Evolutionary conservation across 2,888 invertebrate genomes (phyloP), one percentile per base, ranked within the genome.

Genomic region (Tinea pellionella): DNA sequence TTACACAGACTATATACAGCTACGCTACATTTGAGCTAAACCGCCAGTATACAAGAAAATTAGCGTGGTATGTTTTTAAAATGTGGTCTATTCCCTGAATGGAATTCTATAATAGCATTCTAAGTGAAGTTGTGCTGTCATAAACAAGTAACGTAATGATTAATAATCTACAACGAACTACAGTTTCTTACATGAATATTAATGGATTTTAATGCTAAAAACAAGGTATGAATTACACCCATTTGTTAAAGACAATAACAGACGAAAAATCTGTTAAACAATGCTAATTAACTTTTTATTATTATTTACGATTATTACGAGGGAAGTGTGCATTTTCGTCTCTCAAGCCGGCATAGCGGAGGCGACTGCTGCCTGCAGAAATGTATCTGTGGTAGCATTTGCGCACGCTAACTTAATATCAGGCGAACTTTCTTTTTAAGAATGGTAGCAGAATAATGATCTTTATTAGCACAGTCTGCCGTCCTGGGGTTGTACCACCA

Each of bases 131-230:
- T 16, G 42, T 11, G 60, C 60, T 60, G 60, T 60, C 60, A 60
- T 56, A 60, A 56, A 60, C 60, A 60, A 60, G 60, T 6, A 60
- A 18, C 60, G 42, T 13, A 41, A 51, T 60, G 60, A 60, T 60
- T 55, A 60, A 60, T 60, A 32, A 16, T 15, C 32, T 15, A 57
- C 19, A 57, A 57, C 16, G 15, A 57, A 57, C 57, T 57, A 57
- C 13, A 29, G 57, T 57, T 57, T 57, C 57, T 61, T 61, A 59
- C 61, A 61, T 61, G 59, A 61, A 61, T 61, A 61, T 61, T 61
- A 61, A 61, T 61, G 61, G 47, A n/a, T 32, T n/a, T 59, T 53
- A 55, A 59, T 59, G 61, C 30, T 61, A 59, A 58, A 58, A 57
- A 58, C 58, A 61, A 59, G 61, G 59, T 61, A 61, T 59, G 51